Base-by-base conservation (phyloP, 2,888 invertebrate species). In the Anorthoa munda region DNA sequence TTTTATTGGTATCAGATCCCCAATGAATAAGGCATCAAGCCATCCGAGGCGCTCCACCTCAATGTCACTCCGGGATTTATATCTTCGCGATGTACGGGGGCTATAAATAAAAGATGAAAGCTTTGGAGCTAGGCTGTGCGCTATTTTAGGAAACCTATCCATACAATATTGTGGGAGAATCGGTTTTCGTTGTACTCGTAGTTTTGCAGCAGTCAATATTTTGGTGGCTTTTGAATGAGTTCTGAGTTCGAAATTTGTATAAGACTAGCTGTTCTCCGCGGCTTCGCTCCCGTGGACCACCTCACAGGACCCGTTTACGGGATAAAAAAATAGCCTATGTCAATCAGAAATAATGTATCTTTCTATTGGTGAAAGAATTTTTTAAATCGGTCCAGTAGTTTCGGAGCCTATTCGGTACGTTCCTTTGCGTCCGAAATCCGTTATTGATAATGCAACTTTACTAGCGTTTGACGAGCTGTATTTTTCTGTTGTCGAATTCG, bases 71-170 rank as follows among this genome's bases (percentile, higher is more conserved):
- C 23, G 31, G 59, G 66, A 75, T 83, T 68, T 83, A 74, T 79
- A 53, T 74, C 60, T 39, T 18, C 26, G 26, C 48, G 23, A 65
- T 61, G 46, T 75, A 56, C 31, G 56, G 15, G 4, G 12, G 21
- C 48, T 56, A 69, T 79, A 74, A 74, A 81, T 81, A 83, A 81
- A 83, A 81, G 51, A 81, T 81, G 58, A 21, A 75, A 58, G 51
- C 58, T 75, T 63, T 31, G 21, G 51, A 79, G 31, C 48, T 39
- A 58, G 80, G 9, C 50, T 46, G 9, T 39, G 9, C 39, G 74
- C 56, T 76, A 45, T 75, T 64, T 75, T 59, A 48, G 48, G 53
- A 53, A 59, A 48, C 58, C 75, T 80, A 80, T 51, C 23, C 56
- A 26, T 48, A 58, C 48, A 53, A 45, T 1, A 53, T 55, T 59